Percentiles rank a stretch among this genome's conserved stretches.
Evolutionary conservation across 2,797 vertebrate species (phyloP).

Genomic region (Danionella dracula): DNA sequence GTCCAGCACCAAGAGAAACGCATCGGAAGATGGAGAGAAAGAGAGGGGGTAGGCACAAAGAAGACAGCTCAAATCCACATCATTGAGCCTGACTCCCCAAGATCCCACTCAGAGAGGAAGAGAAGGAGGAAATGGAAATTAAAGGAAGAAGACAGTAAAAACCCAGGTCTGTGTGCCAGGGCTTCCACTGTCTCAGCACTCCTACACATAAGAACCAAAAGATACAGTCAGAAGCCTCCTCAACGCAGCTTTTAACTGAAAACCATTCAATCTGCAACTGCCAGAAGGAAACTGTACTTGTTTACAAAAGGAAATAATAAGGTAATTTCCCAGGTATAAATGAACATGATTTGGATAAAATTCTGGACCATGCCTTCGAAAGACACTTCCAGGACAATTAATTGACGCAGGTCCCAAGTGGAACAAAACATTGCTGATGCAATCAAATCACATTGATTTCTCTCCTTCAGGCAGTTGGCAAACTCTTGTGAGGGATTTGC

Average conservation of each 20-base stretch:
- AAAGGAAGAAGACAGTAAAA: constrained; percentile 2
- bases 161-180: not conserved
- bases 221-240: constrained; percentile 25
- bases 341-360: constrained; percentile 18
- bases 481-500: not conserved
- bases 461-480: constrained; percentile 6
- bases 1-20: constrained; percentile 16
- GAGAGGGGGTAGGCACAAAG: constrained; percentile 12
- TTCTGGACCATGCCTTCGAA: constrained; percentile 23
- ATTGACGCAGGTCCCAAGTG: not conserved
- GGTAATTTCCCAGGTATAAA: constrained; percentile 30
- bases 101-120: constrained; percentile 18
- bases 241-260: not conserved
- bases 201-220: constrained; percentile 17
- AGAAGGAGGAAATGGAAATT: not conserved
- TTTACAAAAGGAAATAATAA: constrained; percentile 39
- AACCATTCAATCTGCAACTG: constrained; percentile 27
- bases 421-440: constrained; percentile 27
- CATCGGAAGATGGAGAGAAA: not conserved
- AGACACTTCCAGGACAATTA: constrained; percentile 31
- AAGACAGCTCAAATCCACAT: constrained; percentile 16
- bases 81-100: not conserved
- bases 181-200: constrained; percentile 18
- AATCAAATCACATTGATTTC: constrained; percentile 8
- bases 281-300: constrained; percentile 31